Evolutionary conservation across 2,797 vertebrate species (phyloP), one percentile per base, ranked within the genome.

Genomic region (Xiphorhynchus erythropygius): DNA sequence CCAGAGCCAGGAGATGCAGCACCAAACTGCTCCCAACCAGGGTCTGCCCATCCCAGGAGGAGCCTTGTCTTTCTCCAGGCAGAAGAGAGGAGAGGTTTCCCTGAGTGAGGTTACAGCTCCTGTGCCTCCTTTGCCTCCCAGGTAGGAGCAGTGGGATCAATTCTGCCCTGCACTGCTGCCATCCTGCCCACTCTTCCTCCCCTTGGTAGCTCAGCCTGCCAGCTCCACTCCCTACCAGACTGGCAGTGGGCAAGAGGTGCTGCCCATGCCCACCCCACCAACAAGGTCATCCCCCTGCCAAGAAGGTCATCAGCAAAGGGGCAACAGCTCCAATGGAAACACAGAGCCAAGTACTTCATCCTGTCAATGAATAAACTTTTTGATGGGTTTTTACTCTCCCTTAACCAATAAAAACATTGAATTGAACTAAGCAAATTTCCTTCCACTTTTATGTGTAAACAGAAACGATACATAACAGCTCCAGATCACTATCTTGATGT

Each of bases 381-480:
- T 22, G 22, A 46, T 2, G 8, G 25, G 14, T 4, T 16, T 35
- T 7, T 46, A 17, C 23, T 44, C 39, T 25, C 10, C 17, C 13
- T 67, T 41, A 71, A 35, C 10, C 32, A 44, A 9, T 56, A 46
- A 64, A 84, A 28, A 14, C 22, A 56, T 22, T n/a, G 47, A 30
- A 42, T 14, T 47, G 42, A 32, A 73, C 63, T 73, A 76, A 84
- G 18, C 23, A 49, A 33, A 24, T 56, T 74, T 39, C 63, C 55
- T 52, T 49, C 55, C 8, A 4, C 18, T 91, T 74, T 32, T 18
- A 3, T 27, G 13, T 32, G 15, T 30, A 60, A 79, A 35, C 33
- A 46, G 24, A 65, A 91, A 37, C 0, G 2, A 16, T 28, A 52
- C 0, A 0, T 10, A 62, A 35, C 2, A 1, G 57, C 50, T 81